Conservation (phyloP, 2,113 vertebrate species). For the Eurystomus gularis region DNA sequence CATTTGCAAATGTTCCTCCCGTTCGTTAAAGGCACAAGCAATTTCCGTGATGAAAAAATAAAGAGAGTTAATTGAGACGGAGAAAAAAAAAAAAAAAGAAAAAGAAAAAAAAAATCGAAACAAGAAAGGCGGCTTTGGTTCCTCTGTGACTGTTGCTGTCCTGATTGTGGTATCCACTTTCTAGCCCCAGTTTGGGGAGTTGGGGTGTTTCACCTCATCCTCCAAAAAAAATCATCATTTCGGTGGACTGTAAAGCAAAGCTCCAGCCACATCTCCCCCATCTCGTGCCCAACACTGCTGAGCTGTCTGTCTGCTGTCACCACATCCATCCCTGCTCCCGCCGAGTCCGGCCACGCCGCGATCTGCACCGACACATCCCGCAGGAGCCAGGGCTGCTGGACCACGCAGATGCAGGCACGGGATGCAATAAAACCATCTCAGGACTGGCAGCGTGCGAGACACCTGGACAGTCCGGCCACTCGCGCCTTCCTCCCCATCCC, state of each 20-base stretch:
- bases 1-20: constrained; percentile 50
- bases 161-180: fast-evolving
- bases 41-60: constrained; percentile 53
- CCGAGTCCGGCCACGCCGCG: fast-evolving
- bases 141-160: background rate
- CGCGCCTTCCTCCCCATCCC: background rate
- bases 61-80: constrained; percentile 50
- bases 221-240: background rate
- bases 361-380: background rate
- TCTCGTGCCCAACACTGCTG: fast-evolving
- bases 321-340: fast-evolving
- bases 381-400: background rate
- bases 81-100: background rate
- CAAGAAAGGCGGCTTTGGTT: background rate
- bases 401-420: fast-evolving
- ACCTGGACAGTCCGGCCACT: background rate
- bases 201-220: background rate
- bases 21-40: constrained; percentile 47
- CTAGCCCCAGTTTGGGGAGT: background rate
- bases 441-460: background rate
- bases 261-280: fast-evolving
- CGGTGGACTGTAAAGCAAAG: background rate
- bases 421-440: background rate
- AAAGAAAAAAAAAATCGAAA: background rate
- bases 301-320: background rate